phyloP scores from a whole-genome alignment of 2,113 vertebrate genomes.

The Arenaria interpres region DNA sequence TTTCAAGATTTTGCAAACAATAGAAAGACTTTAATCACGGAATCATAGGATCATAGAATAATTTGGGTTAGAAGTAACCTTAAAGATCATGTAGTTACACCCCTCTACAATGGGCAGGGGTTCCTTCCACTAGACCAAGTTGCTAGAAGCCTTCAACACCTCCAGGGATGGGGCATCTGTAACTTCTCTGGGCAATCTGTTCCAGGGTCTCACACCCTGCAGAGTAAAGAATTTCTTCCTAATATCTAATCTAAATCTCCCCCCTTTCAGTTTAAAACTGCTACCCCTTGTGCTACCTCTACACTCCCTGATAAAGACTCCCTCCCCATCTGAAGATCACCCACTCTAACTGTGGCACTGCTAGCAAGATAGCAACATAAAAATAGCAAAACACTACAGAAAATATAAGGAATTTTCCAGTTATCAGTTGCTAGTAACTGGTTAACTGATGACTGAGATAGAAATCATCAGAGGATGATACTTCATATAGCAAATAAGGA shows the following conservation, averaged over 20 bases:
- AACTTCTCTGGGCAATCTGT: neutral
- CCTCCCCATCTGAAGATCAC: neutral
- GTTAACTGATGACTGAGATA: neutral
- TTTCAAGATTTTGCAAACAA: neutral
- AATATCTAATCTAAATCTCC: neutral
- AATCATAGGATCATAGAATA: neutral
- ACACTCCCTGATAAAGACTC: neutral
- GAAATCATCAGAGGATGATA: neutral
- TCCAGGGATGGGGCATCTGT: neutral
- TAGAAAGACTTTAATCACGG: neutral
- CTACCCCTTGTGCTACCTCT: neutral
- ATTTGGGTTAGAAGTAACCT: neutral
- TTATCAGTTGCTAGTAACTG: neutral
- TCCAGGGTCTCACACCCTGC: neutral
- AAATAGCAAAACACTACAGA: neutral
- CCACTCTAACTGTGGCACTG: neutral
- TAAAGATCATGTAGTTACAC: neutral
- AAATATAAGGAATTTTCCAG: neutral
- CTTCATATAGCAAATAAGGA: neutral
- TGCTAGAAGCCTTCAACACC: neutral
- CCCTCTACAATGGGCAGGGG: neutral
- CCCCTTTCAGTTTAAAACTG: neutral
- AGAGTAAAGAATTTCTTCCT: neutral
- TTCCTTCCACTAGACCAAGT: neutral
- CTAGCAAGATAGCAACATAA: neutral